Evolutionary conservation across 2,888 invertebrate species (phyloP), one percentile per base, ranked within the genome.

Genomic region (Orthosia incerta): DNA sequence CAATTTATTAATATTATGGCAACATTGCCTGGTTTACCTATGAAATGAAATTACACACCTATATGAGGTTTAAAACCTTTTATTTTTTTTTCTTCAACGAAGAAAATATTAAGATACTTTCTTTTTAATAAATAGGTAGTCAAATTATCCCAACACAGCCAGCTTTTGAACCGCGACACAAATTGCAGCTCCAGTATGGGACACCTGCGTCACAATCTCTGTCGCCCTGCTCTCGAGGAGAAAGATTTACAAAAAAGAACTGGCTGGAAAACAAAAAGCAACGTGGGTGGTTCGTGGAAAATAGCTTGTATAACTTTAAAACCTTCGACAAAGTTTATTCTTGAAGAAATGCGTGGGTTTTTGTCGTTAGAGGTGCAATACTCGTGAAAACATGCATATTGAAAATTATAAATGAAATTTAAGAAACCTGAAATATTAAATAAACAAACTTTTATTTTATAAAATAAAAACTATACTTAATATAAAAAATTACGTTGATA

Each of bases 151-250:
- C 63, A 56, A 79, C 79, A 67, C 71, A 64, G 60, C 78, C 78
- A 16, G 67, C 31, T 69, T 70, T 71, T 60, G 66, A 66, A 64
- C 79, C 69, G 68, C 73, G 74, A 79, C 83, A 79, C 83, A 80
- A 80, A 80, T 80, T 80, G 79, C 69, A 13, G 63, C 69, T 74
- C 59, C 63, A 31, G 83, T 79, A 69, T 63, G 51, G 62, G 83
- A 83, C 80, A 80, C 80, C 83, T 80, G 80, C 67, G 80, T 74
- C 69, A 66, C 79, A 80, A 74, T 83, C 59, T 78, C 72, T 64
- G 78, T 82, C 78, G 26, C 65, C 13, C 18, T 61, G 61, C 23
- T 74, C 62, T 63, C 53, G 48, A 63, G 45, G 67, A 66, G 62
- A 73, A 73, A 79, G 62, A 63, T 77, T 71, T 65, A 59, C 50